Percentiles rank a stretch among this genome's conserved stretches.
Evolutionary conservation across 2,888 invertebrate genomes (phyloP).

Genomic region (Scaptomyza reducta): DNA sequence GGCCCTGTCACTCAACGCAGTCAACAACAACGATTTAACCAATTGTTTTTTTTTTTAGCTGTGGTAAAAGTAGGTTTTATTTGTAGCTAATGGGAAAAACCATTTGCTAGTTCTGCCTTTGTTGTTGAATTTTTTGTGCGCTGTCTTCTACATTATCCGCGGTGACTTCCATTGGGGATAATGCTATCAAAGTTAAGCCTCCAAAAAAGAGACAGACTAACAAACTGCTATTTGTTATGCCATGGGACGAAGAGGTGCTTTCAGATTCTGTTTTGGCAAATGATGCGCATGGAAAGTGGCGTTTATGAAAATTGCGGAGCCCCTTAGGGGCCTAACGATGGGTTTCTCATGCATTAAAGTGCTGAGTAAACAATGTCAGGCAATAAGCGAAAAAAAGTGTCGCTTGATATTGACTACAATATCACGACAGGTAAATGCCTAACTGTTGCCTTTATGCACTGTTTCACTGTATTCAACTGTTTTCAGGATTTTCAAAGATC

Average conservation of each 20-base stretch:
- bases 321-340: constrained; percentile 33
- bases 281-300: constrained; percentile 66
- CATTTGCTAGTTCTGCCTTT: constrained; percentile 55
- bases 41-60: constrained; percentile 57
- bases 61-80: constrained; percentile 73
- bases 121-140: constrained; percentile 31
- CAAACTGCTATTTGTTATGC: constrained; percentile 27
- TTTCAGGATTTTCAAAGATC: too few relatives aligned
- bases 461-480: too few relatives aligned
- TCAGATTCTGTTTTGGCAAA: constrained; percentile 52
- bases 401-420: constrained; percentile 15
- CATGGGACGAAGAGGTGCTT: constrained; percentile 31
- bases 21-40: constrained; percentile 46
- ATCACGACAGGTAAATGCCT: constrained; percentile 29
- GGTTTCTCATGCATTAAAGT: constrained; percentile 48
- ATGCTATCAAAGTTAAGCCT: constrained; percentile 36
- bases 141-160: constrained; percentile 18
- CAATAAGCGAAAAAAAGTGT: constrained; percentile 62
- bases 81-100: constrained; percentile 69
- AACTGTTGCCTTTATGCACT: too few relatives aligned
- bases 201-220: constrained; percentile 7
- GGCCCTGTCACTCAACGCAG: constrained; percentile 52
- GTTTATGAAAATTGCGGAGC: constrained; percentile 65
- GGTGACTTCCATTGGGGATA: constrained; percentile 54
- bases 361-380: constrained; percentile 32